These are phyloP conservation scores for Limnephilus lunatus DNA, from an alignment of 2,888 invertebrate species.

Conservation along the genomic window DNA sequence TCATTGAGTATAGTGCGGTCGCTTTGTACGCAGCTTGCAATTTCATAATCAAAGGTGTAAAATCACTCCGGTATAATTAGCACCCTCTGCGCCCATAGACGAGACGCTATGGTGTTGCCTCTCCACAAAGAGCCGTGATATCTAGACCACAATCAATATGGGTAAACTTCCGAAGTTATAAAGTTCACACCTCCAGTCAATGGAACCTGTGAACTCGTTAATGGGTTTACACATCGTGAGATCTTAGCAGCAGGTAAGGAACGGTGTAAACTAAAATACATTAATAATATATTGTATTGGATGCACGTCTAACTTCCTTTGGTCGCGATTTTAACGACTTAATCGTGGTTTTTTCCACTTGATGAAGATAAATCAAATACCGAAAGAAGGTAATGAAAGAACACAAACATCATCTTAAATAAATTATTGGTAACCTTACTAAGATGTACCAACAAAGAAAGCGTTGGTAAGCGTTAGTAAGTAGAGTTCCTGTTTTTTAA, in stretches of 20 bases:
- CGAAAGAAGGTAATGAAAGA: no score
- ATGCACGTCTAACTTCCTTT: no score
- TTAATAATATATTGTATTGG: not conserved
- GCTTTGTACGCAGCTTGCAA: not conserved
- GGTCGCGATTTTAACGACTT: no score
- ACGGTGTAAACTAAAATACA: not conserved
- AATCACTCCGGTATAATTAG: not conserved
- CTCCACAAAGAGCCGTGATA: not conserved
- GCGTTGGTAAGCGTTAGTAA: no score
- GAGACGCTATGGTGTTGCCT: not conserved
- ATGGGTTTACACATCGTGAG: not conserved
- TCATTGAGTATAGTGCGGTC: not conserved
- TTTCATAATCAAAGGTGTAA: conserved; percentile 11
- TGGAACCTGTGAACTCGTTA: not conserved
- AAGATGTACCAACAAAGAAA: no score
- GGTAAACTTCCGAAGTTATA: not conserved
- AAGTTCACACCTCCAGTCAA: conserved; percentile 1
- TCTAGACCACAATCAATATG: not conserved
- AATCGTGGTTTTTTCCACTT: no score
- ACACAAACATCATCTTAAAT: no score
- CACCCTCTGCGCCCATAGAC: not conserved
- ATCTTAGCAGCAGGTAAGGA: not conserved
- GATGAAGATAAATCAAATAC: no score
- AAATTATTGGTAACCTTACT: no score
- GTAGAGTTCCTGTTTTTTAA: no score